Percentiles rank a stretch among this genome's conserved stretches.
Evolutionary conservation across 2,113 vertebrate genomes (phyloP).

Genomic region (Proterorhinus semilunaris): DNA sequence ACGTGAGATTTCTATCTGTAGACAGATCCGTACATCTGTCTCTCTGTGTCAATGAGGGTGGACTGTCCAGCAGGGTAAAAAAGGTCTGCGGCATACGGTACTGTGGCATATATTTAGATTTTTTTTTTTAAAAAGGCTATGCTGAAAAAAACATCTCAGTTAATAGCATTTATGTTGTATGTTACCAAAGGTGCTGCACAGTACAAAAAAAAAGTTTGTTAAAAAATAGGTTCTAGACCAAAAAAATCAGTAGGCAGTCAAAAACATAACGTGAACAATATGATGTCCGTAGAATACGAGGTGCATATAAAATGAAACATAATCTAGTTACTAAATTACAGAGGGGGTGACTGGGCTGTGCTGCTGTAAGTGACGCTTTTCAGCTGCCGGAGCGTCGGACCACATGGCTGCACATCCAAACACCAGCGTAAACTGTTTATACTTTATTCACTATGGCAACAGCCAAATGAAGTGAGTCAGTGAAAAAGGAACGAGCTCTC

Average conservation of each 20-base stretch:
- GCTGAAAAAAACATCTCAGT: too few species aligned
- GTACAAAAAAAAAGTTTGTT: not conserved
- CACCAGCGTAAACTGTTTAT: conserved; percentile 45
- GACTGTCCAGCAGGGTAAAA: conserved; percentile 17
- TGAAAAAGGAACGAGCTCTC: conserved; percentile 36
- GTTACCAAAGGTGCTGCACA: not conserved
- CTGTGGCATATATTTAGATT: too few species aligned
- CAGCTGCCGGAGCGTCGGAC: conserved; percentile 36
- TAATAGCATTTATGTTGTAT: too few species aligned
- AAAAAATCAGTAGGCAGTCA: not conserved
- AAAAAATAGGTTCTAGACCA: not conserved
- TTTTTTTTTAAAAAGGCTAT: not conserved
- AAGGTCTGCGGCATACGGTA: not conserved
- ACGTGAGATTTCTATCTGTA: conserved; percentile 69
- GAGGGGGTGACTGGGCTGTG: conserved; percentile 19
- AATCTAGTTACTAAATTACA: conserved; percentile 42
- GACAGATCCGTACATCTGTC: conserved; percentile 72
- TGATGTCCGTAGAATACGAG: not conserved
- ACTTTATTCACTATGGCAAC: conserved; percentile 60
- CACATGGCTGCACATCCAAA: conserved; percentile 52
- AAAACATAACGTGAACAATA: not conserved
- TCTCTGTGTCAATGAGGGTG: conserved; percentile 54
- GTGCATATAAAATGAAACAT: conserved; percentile 16
- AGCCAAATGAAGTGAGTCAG: conserved; percentile 57
- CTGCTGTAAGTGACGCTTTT: conserved; percentile 33